Evolutionary conservation across 2,888 invertebrate species (phyloP).

Genomic region (Melanophora roralis): DNA sequence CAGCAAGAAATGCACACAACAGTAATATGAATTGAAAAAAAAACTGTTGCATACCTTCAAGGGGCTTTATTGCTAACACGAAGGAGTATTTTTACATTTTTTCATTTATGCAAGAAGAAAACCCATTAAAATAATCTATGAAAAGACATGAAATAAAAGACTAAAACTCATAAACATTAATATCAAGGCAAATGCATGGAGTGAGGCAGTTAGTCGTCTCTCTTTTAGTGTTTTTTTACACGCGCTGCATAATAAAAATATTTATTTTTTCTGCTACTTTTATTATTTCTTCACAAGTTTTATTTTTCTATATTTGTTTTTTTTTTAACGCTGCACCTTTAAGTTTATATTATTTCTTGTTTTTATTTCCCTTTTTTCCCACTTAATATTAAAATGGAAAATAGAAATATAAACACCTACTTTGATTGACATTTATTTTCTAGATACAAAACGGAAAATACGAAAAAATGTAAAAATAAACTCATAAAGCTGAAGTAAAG

Average conservation of each 20-base stretch:
- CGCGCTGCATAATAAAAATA: slow-evolving; percentile 21
- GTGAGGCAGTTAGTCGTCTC: neutral
- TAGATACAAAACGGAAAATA: neutral
- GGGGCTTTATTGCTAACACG: slow-evolving; percentile 11
- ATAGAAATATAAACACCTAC: slow-evolving; percentile 61
- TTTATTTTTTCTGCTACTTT: slow-evolving; percentile 15
- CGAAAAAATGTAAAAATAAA: slow-evolving; percentile 1
- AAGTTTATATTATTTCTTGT: slow-evolving; percentile 11
- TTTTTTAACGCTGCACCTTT: slow-evolving; percentile 41
- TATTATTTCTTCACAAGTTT: neutral
- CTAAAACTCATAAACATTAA: slow-evolving; percentile 49
- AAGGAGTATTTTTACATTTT: slow-evolving; percentile 1
- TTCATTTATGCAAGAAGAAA: slow-evolving; percentile 22
- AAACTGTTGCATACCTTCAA: slow-evolving; percentile 45
- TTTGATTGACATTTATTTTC: slow-evolving; percentile 61
- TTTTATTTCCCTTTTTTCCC: neutral
- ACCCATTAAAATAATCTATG: slow-evolving; percentile 47
- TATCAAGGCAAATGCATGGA: slow-evolving; percentile 34
- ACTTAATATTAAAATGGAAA: slow-evolving; percentile 52
- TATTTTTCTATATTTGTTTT: neutral
- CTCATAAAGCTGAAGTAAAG: neutral
- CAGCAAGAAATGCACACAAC: neutral
- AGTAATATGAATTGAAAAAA: neutral
- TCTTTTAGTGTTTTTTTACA: neutral
- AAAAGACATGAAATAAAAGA: slow-evolving; percentile 39